phyloP scores from a whole-genome alignment of 2,888 invertebrate species.

The Drepana falcataria region DNA sequence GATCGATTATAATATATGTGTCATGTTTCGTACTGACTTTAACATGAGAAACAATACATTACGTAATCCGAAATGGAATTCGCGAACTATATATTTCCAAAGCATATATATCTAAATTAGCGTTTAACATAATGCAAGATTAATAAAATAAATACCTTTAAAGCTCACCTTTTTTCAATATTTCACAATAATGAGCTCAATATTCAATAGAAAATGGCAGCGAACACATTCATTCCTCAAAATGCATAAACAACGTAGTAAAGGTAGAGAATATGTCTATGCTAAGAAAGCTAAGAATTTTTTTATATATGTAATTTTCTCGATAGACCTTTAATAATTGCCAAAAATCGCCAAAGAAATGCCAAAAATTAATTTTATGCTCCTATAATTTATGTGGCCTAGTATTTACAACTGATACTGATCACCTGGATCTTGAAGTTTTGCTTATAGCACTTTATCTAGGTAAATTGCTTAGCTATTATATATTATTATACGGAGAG shows the following conservation, averaged over 20 bases:
- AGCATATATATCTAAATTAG: slow-evolving; percentile 45
- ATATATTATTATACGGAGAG: no score
- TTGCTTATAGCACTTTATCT: no score
- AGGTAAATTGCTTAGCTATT: no score
- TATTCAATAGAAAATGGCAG: slow-evolving; percentile 62
- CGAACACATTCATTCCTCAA: slow-evolving; percentile 39
- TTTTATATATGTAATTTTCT: no score
- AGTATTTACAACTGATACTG: no score
- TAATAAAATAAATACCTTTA: slow-evolving; percentile 43
- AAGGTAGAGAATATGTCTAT: background rate
- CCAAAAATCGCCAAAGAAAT: no score
- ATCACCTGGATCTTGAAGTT: no score
- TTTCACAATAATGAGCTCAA: slow-evolving; percentile 42
- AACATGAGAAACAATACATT: slow-evolving; percentile 70
- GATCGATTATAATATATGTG: slow-evolving; percentile 26
- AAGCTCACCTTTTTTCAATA: slow-evolving; percentile 65
- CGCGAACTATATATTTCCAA: slow-evolving; percentile 34
- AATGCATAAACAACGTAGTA: slow-evolving; percentile 46
- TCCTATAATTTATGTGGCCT: no score
- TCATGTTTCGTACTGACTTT: slow-evolving; percentile 50
- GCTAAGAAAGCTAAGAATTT: no score
- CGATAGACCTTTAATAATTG: no score
- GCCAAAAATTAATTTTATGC: no score
- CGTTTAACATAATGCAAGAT: slow-evolving; percentile 25
- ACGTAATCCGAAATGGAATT: slow-evolving; percentile 64